Evolutionary conservation across 2,888 invertebrate genomes (phyloP).

Genomic region (Trissoscelio sp.): DNA sequence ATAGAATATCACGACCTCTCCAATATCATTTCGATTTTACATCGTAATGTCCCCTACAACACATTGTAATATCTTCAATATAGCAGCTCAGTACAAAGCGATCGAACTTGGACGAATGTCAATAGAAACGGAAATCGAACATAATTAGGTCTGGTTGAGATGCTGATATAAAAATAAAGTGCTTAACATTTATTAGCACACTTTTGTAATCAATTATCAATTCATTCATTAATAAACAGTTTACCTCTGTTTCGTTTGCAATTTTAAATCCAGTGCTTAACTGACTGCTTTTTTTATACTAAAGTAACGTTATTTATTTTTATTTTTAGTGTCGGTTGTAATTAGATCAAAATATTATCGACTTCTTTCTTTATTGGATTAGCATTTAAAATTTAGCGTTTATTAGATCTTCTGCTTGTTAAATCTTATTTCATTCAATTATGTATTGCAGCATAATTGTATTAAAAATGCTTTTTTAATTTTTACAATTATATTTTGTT

Average conservation of each 20-base stretch:
- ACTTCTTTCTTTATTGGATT: conserved; percentile 5
- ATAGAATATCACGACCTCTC: conserved; percentile 2
- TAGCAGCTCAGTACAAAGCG: not conserved
- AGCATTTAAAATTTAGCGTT: conserved; percentile 2
- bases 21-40: conserved; percentile 1
- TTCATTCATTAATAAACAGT: not conserved
- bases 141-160: not conserved
- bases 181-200: not conserved
- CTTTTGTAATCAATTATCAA: not conserved
- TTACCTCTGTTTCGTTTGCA: not conserved
- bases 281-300: not conserved
- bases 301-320: not conserved
- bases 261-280: no score
- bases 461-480: not conserved
- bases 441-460: not conserved
- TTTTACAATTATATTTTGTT: no score
- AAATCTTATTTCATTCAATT: not conserved
- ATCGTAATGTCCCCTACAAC: not conserved
- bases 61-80: not conserved
- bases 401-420: not conserved
- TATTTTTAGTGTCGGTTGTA: conserved; percentile 1
- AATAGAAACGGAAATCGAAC: conserved; percentile 3
- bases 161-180: not conserved
- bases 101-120: not conserved
- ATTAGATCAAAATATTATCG: conserved; percentile 15